Percentiles rank a stretch among this genome's conserved stretches.
phyloP scores from a whole-genome alignment of 2,888 invertebrate genomes.

The Xestia ashworthii region DNA sequence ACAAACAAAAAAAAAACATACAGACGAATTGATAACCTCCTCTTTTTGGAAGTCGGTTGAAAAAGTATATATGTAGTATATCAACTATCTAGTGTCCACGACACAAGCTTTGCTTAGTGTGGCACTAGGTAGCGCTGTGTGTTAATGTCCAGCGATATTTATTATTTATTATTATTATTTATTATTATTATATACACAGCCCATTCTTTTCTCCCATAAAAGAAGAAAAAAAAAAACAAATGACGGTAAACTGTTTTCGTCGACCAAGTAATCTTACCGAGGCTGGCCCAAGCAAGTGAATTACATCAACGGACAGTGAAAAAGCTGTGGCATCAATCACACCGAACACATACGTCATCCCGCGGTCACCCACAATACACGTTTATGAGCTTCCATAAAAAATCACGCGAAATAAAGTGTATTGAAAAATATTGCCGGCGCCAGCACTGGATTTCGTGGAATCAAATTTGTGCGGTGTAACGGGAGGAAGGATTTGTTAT shows the following conservation, averaged over 20 bases:
- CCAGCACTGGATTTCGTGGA: constrained; percentile 14
- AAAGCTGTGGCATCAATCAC: constrained; percentile 57
- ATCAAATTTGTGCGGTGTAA: constrained; percentile 48
- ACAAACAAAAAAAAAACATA: too few species aligned
- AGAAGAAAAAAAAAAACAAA: constrained; percentile 32
- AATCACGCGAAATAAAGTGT: constrained; percentile 57
- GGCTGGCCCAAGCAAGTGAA: constrained; percentile 54
- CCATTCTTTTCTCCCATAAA: neutral
- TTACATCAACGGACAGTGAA: constrained; percentile 55
- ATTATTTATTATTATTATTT: too few species aligned
- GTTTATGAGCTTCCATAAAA: constrained; percentile 61
- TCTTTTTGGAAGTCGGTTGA: too few species aligned
- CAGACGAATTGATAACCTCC: too few species aligned
- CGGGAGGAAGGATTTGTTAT: constrained; percentile 18
- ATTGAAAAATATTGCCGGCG: constrained; percentile 59
- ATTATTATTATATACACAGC: too few species aligned
- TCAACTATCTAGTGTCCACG: too few species aligned
- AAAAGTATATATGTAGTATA: too few species aligned
- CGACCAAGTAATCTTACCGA: constrained; percentile 36
- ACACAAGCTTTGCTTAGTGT: too few species aligned
- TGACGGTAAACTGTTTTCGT: constrained; percentile 23
- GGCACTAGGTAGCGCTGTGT: too few species aligned
- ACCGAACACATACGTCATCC: constrained; percentile 54
- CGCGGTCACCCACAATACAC: constrained; percentile 52
- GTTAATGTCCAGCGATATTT: too few species aligned